Conservation (phyloP, 2,888 invertebrate genomes). For the Ormyrus nitidulus region DNA sequence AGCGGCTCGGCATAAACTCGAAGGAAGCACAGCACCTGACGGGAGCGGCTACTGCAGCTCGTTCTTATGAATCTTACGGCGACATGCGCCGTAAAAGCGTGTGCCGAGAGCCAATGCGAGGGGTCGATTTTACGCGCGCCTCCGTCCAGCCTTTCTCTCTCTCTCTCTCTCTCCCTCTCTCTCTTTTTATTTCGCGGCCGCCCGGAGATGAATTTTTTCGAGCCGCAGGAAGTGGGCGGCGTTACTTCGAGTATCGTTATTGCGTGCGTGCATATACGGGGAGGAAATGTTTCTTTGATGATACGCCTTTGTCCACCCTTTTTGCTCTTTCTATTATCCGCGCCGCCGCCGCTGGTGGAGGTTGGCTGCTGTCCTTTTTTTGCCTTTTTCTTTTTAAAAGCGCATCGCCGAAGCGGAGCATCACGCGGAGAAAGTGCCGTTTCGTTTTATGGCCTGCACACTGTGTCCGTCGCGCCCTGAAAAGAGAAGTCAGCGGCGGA, state of each 20-base stretch:
- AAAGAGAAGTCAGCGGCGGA: no score
- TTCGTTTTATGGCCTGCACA: slow-evolving; percentile 27
- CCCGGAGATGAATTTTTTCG: slow-evolving; percentile 1
- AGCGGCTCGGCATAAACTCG: slow-evolving; percentile 11
- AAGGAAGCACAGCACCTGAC: neutral
- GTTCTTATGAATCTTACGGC: slow-evolving; percentile 1
- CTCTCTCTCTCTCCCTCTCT: neutral
- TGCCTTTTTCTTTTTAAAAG: neutral
- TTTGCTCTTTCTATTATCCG: slow-evolving; percentile 6
- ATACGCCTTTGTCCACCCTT: slow-evolving; percentile 31
- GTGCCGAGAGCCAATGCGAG: neutral
- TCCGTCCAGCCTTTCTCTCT: neutral
- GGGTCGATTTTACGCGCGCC: slow-evolving; percentile 32
- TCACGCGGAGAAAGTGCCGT: slow-evolving; percentile 6
- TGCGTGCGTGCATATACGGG: slow-evolving; percentile 7
- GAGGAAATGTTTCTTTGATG: slow-evolving; percentile 46
- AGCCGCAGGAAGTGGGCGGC: slow-evolving; percentile 44
- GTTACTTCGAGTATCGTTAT: slow-evolving; percentile 38
- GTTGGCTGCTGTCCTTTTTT: neutral
- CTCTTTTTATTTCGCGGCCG: neutral
- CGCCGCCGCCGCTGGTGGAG: neutral
- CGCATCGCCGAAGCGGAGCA: neutral
- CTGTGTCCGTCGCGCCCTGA: neutral
- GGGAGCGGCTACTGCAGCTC: neutral
- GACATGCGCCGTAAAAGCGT: slow-evolving; percentile 20